Conservation (phyloP, 2,113 vertebrate species). For the Struthio camelus region DNA sequence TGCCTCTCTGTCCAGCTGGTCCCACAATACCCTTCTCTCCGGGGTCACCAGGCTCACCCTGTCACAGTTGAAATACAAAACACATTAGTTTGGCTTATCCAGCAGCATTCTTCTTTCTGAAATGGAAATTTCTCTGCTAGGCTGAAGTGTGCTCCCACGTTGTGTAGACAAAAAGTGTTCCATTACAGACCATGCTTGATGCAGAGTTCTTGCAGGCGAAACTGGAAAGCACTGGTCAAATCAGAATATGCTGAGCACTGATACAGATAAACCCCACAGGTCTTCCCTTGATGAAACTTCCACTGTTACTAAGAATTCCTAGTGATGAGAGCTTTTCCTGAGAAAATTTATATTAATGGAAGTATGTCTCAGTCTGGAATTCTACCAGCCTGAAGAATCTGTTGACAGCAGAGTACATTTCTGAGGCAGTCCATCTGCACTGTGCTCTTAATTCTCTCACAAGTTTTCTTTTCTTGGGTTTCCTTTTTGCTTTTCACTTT, state of each 20-base stretch:
- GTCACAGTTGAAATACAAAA: slow-evolving; percentile 8
- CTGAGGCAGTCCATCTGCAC: neutral
- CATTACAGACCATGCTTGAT: neutral
- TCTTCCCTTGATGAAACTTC: neutral
- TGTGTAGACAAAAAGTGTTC: neutral
- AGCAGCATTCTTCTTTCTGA: neutral
- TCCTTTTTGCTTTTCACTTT: neutral
- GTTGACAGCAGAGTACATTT: neutral
- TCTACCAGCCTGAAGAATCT: neutral
- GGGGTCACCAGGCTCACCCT: slow-evolving; percentile 83
- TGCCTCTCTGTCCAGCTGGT: slow-evolving; percentile 76
- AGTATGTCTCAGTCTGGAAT: neutral
- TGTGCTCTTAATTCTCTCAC: neutral
- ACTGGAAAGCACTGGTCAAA: neutral
- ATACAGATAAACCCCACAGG: neutral
- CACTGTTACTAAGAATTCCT: neutral
- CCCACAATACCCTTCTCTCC: slow-evolving; percentile 77
- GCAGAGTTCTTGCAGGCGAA: neutral
- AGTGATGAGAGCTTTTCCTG: neutral
- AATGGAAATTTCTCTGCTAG: neutral
- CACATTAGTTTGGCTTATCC: neutral
- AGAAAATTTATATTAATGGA: neutral
- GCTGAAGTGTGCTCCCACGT: neutral
- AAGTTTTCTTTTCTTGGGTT: neutral
- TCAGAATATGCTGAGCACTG: neutral